phyloP scores from a whole-genome alignment of 2,888 invertebrate species.

The Sinelater perroti region DNA sequence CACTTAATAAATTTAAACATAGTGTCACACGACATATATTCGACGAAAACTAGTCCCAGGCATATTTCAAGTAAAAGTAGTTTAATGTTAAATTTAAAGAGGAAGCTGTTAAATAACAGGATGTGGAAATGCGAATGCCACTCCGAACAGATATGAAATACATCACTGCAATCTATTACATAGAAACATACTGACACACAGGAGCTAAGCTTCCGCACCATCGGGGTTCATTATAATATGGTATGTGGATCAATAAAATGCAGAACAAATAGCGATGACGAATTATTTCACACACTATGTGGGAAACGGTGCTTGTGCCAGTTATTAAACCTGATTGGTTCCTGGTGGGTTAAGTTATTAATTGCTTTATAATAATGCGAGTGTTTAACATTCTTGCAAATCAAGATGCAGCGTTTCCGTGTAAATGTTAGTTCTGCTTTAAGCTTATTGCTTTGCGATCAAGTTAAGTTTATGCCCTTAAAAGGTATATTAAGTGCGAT shows the following conservation, averaged over 20 bases:
- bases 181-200: slow-evolving; percentile 5
- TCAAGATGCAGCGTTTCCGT: slow-evolving; percentile 9
- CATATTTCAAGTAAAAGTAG: too few relatives aligned
- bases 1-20: too few relatives aligned
- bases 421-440: slow-evolving; percentile 5
- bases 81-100: too few relatives aligned
- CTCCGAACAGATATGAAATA: too few relatives aligned
- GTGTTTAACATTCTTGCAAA: slow-evolving; percentile 1
- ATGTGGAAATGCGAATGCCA: too few relatives aligned
- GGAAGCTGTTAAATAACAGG: too few relatives aligned
- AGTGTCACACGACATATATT: too few relatives aligned
- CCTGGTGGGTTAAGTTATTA: slow-evolving; percentile 22
- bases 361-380: slow-evolving; percentile 20
- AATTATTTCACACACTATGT: slow-evolving; percentile 23
- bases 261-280: slow-evolving; percentile 16
- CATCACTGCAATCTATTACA: slow-evolving; percentile 10
- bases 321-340: slow-evolving; percentile 22
- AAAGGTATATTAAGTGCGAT: slow-evolving; percentile 16
- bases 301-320: slow-evolving; percentile 14
- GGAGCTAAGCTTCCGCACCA: slow-evolving; percentile 13
- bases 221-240: slow-evolving; percentile 15
- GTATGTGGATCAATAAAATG: slow-evolving; percentile 24
- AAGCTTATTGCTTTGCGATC: neutral
- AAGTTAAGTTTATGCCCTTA: slow-evolving; percentile 10
- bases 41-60: too few relatives aligned